Conservation (phyloP, 2,888 invertebrate species). For the Pherbina coryleti region DNA sequence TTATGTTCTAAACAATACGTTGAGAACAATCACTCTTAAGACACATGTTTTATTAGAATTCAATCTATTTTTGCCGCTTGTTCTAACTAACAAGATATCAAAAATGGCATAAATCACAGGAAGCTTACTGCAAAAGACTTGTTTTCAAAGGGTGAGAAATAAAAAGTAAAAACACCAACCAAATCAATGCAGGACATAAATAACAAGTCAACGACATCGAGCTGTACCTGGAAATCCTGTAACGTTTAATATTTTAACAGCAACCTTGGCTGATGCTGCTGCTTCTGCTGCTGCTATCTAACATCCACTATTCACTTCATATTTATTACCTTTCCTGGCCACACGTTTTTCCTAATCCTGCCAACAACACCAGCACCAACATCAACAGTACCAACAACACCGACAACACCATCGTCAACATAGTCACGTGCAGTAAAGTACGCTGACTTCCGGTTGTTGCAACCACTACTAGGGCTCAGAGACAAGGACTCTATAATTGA, state of each 20-base stretch:
- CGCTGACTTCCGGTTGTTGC: conserved; percentile 1
- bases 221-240: not conserved
- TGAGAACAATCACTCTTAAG: too few species aligned
- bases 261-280: not conserved
- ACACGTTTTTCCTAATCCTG: not conserved
- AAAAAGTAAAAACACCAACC: not conserved
- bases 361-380: not conserved
- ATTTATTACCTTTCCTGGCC: conserved; percentile 13
- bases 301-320: conserved; percentile 3
- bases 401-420: not conserved
- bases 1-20: too few species aligned
- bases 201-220: not conserved
- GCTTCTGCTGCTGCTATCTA: not conserved
- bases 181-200: conserved; percentile 8
- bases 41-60: not conserved
- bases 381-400: not conserved
- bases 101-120: not conserved
- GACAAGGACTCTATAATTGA: conserved; percentile 51
- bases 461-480: conserved; percentile 33
- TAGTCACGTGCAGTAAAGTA: not conserved
- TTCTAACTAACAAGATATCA: not conserved
- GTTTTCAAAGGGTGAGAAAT: not conserved
- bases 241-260: conserved; percentile 6
- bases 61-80: not conserved
- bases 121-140: not conserved